A percentile compares a stretch with the other conserved stretches of the same genome.
Evolutionary conservation across 2,113 vertebrate genomes (phyloP).

Genomic region (Actenoides lindsayi): DNA sequence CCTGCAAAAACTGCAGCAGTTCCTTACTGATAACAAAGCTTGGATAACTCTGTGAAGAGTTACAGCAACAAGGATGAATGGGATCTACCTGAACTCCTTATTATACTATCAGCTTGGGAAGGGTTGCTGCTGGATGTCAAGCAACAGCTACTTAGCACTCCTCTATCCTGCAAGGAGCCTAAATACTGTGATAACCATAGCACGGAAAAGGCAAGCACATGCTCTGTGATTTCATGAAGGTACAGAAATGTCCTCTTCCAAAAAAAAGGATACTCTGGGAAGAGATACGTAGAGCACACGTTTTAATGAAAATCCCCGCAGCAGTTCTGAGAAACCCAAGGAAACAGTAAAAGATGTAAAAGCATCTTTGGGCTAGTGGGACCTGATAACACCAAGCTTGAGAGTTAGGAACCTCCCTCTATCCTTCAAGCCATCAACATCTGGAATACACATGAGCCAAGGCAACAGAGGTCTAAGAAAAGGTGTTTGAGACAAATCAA

Average conservation of each 20-base stretch:
- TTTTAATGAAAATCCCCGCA: not conserved
- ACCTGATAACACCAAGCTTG: not conserved
- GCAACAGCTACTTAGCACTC: not conserved
- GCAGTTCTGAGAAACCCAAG: not conserved
- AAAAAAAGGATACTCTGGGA: not conserved
- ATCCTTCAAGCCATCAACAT: not conserved
- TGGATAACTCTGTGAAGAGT: not conserved
- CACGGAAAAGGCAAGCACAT: not conserved
- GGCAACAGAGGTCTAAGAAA: not conserved
- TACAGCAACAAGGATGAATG: not conserved
- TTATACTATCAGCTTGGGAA: not conserved
- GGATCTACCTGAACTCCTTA: not conserved
- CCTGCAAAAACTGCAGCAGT: not conserved
- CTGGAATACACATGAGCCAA: not conserved
- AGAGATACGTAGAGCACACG: not conserved
- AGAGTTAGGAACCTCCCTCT: not conserved
- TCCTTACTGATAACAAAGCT: not conserved
- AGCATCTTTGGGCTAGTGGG: not conserved
- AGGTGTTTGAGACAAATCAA: not conserved
- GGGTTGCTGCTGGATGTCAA: not conserved
- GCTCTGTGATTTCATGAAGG: not conserved
- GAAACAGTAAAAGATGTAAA: not conserved
- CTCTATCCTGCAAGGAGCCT: not conserved
- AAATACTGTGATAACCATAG: not conserved
- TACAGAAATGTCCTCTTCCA: not conserved